phyloP scores from a whole-genome alignment of 2,113 vertebrate genomes.

The Psittacula cyanocephala region DNA sequence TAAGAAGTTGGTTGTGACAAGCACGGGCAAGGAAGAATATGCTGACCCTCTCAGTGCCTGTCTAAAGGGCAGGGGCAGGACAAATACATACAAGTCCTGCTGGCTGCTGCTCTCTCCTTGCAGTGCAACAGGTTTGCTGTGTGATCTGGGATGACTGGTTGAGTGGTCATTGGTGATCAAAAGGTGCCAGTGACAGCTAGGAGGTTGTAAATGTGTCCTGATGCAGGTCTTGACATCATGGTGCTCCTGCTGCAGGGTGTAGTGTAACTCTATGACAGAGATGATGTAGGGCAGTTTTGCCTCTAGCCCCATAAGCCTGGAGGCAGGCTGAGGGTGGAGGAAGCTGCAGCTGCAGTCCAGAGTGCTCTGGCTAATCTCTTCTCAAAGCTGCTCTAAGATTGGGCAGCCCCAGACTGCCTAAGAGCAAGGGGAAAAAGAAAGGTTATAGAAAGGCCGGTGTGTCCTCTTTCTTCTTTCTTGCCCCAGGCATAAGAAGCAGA shows the following conservation, averaged over 20 bases:
- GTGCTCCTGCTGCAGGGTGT: background rate
- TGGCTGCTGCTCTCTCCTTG: background rate
- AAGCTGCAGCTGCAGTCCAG: background rate
- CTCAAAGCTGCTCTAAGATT: background rate
- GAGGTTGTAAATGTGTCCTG: background rate
- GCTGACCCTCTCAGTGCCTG: background rate
- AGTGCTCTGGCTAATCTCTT: slow-evolving; percentile 27
- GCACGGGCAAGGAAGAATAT: background rate
- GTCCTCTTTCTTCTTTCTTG: background rate
- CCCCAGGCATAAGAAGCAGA: background rate
- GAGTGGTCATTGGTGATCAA: background rate
- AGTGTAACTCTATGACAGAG: background rate
- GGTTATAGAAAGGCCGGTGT: slow-evolving; percentile 11
- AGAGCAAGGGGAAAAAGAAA: slow-evolving; percentile 5
- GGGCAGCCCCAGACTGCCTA: background rate
- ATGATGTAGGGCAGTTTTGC: background rate
- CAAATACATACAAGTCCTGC: background rate
- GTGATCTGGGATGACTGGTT: background rate
- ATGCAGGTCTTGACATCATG: background rate
- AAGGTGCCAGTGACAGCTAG: background rate
- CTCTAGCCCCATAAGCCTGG: background rate
- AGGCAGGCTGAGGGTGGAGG: background rate
- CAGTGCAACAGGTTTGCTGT: background rate
- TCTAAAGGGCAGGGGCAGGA: background rate
- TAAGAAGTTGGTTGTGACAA: background rate